Conservation (phyloP, 2,888 invertebrate genomes). For the Drosophila melanocephala region DNA sequence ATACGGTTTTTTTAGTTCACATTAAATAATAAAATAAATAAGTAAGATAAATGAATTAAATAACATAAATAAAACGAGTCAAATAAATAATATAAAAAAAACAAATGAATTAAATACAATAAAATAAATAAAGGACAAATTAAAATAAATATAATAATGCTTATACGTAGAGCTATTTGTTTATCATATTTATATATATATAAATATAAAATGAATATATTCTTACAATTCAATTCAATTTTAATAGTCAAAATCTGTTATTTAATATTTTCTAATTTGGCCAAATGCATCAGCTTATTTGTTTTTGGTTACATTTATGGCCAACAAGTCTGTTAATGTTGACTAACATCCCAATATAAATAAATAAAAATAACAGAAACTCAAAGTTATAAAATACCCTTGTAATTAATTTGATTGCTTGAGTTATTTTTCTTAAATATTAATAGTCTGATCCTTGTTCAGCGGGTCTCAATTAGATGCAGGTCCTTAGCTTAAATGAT, state of each 20-base stretch:
- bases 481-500: slow-evolving; percentile 12
- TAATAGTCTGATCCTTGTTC: not conserved
- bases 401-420: not conserved
- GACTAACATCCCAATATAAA: not conserved
- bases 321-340: not conserved
- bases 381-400: not conserved
- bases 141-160: not conserved
- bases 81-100: not conserved
- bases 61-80: not conserved
- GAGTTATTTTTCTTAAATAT: not conserved
- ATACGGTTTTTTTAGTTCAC: not conserved
- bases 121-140: not conserved
- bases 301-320: not conserved
- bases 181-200: not conserved
- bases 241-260: fast-evolving
- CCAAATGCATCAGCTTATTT: not conserved
- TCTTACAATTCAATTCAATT: not conserved
- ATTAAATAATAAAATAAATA: not conserved
- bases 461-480: slow-evolving; percentile 5
- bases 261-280: not conserved
- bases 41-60: not conserved
- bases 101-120: not conserved
- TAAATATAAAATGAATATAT: not conserved
- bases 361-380: not conserved
- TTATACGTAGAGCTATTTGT: not conserved